Evolutionary conservation across 1,140 invertebrate species (phyloP), one percentile per base, ranked within the genome.

Genomic region (Campodea augens): DNA sequence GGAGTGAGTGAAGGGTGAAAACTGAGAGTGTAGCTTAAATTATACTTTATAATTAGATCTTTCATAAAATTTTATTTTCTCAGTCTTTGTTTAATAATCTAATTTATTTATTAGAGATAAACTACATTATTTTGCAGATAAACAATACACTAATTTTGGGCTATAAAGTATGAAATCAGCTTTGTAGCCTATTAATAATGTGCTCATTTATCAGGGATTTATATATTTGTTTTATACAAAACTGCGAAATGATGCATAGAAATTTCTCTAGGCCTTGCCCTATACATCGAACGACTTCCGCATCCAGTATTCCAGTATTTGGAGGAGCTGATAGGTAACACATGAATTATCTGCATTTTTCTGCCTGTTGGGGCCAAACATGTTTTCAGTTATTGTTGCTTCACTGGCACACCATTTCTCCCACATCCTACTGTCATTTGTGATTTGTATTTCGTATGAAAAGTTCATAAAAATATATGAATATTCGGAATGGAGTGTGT

Each of bases 301-400:
- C 53, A 12, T 84, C 81, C 60, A 85, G 81, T 69, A 84, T 86
- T 70, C 80, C 81, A 64, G 80, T 80, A 60, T 67, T 82, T 68
- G 71, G 77, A 66, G 70, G 71, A 63, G 72, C 73, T 65, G 71
- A 71, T 71, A 83, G 81, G 81, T 81, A 83, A 77, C 68, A 45
- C 13, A 5, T 4, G 15, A 25, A 23, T 47, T n/a, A 44, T 13
- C 32, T 19, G 3, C 29, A 2, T 25, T 47, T 13, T 2, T 12
- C 25, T 25, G 12, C 5, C 37, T 10, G 19, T 5, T 45, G 5
- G 12, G 25, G 21, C 36, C n/a, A 22, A 7, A 44, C 21, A 22
- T 39, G 39, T 22, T 15, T 20, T 5, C 12, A 13, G 27, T 25
- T 43, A 21, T 44, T 19, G 41, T 10, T 39, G 29, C 21, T 38